A percentile compares a stretch with the other conserved stretches of the same genome.
phyloP scores from a whole-genome alignment of 1,140 invertebrate species.

The Coptotermes formosanus region DNA sequence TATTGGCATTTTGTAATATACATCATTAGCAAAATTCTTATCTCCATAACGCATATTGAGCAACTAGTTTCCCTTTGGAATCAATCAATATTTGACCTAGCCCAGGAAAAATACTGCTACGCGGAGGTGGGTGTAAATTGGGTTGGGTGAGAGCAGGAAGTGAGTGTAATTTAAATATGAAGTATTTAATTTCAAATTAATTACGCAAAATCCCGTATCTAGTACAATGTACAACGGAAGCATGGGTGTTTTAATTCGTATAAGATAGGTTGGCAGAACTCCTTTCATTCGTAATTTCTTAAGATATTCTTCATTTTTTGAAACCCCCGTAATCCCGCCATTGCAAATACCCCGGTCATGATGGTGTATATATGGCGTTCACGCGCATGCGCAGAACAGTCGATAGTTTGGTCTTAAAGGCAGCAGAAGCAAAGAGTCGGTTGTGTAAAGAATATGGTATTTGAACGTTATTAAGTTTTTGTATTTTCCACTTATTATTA shows the following conservation, averaged over 20 bases:
- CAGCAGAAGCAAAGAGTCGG: conserved; percentile 1
- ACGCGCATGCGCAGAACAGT: conserved; percentile 31
- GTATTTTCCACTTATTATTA: conserved; percentile 5
- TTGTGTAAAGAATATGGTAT: conserved; percentile 13
- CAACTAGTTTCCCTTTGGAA: conserved; percentile 18
- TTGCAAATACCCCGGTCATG: conserved; percentile 8
- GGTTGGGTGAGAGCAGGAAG: conserved; percentile 4
- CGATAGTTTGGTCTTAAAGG: conserved; percentile 29
- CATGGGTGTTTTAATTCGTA: not conserved
- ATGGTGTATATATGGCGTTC: not conserved
- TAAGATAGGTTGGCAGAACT: not conserved
- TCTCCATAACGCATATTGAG: not conserved
- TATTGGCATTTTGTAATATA: not conserved
- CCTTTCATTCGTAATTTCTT: not conserved
- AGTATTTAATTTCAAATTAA: conserved; percentile 14
- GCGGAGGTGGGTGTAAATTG: conserved; percentile 26
- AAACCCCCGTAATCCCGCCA: not conserved
- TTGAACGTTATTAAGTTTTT: conserved; percentile 23
- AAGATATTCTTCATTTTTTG: not conserved
- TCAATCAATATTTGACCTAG: conserved; percentile 34
- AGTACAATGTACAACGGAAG: not conserved
- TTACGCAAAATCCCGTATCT: not conserved
- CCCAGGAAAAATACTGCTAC: conserved; percentile 30
- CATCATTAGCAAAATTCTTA: not conserved
- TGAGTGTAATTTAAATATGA: conserved; percentile 28